Evolutionary conservation across 2,113 vertebrate species (phyloP).

Genomic region (Melanerpes aurifrons): DNA sequence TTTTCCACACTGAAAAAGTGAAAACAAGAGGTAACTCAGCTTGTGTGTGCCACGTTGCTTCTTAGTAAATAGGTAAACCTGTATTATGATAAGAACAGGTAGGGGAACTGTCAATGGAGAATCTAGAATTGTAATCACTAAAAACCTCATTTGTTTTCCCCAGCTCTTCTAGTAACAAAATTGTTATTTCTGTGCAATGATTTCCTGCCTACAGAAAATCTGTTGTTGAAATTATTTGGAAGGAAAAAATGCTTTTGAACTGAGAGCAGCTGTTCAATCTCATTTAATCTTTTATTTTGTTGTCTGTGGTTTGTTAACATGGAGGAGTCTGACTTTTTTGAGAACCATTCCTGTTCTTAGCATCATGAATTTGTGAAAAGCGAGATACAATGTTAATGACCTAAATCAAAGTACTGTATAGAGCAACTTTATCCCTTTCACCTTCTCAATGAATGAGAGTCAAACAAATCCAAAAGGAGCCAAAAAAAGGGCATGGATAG

Average conservation of each 20-base stretch:
- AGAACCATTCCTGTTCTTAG: background rate
- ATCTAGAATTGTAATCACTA: background rate
- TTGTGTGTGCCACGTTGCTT: background rate
- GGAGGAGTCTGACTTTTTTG: background rate
- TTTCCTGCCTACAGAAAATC: slow-evolving; percentile 42
- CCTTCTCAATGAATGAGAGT: background rate
- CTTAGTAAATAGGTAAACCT: background rate
- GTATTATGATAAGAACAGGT: background rate
- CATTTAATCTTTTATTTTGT: background rate
- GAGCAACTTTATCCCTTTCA: background rate
- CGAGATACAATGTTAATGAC: background rate
- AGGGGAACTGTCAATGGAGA: background rate
- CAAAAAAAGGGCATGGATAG: background rate
- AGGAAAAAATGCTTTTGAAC: slow-evolving; percentile 17
- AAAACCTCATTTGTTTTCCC: background rate
- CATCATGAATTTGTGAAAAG: background rate
- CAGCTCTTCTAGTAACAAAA: background rate
- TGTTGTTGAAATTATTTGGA: slow-evolving; percentile 42
- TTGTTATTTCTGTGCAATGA: slow-evolving; percentile 14
- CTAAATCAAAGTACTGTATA: background rate
- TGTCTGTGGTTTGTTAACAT: background rate
- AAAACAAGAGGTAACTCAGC: background rate
- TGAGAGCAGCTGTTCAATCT: slow-evolving; percentile 39
- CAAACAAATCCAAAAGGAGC: background rate
- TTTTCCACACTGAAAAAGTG: background rate